phyloP scores from a whole-genome alignment of 23 tunicate genomes.

The Halocynthia roretzi region DNA sequence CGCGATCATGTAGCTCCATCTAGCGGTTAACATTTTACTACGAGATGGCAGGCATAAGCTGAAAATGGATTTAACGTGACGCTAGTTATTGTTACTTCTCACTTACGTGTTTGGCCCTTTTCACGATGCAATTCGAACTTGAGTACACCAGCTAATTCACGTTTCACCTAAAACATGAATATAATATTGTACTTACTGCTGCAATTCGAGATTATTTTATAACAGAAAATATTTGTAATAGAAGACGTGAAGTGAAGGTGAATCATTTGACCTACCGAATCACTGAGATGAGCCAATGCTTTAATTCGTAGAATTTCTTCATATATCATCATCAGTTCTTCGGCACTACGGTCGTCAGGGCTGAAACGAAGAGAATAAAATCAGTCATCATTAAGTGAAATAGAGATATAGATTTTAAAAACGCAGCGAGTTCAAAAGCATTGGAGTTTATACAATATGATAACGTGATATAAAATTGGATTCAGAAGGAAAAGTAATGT shows the following conservation, averaged over 20 bases:
- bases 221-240: too few species aligned
- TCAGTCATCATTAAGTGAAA: too few species aligned
- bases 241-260: too few species aligned
- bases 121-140: conserved; percentile 61
- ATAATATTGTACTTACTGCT: too few species aligned
- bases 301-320: conserved; percentile 81
- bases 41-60: too few species aligned
- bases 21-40: too few species aligned
- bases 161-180: conserved; percentile 41
- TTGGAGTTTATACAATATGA: neutral
- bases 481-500: neutral
- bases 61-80: too few species aligned
- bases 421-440: too few species aligned
- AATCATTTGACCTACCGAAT: conserved; percentile 37
- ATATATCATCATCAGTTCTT: conserved; percentile 71
- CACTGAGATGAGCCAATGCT: conserved; percentile 58
- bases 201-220: too few species aligned
- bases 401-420: too few species aligned
- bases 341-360: conserved; percentile 53
- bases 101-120: conserved; percentile 56
- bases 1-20: too few species aligned
- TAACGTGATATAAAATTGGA: neutral
- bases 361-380: conserved; percentile 6
- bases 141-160: conserved; percentile 66
- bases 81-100: too few species aligned